Conservation (phyloP, 1,140 invertebrate species). For the Eciton burchellii region DNA sequence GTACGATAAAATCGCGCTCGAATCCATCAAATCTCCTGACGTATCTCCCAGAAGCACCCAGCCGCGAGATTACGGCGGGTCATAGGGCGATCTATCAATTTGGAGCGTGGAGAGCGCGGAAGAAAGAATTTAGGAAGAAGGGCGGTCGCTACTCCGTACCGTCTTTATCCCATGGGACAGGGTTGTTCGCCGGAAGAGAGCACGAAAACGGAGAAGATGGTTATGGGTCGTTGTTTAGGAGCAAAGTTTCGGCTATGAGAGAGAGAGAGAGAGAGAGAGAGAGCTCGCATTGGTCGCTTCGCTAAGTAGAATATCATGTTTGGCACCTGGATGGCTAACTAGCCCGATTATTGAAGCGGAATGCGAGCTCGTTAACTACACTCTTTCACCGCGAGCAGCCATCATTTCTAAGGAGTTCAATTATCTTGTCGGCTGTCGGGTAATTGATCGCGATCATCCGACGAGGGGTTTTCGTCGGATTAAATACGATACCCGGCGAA, state of each 20-base stretch:
- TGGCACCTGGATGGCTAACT: conserved; percentile 78
- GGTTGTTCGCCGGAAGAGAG: conserved; percentile 31
- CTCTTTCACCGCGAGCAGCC: background rate
- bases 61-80: conserved; percentile 23
- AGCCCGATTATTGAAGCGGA: conserved; percentile 18
- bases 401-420: background rate
- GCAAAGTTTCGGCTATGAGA: conserved; percentile 14
- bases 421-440: background rate
- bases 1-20: conserved; percentile 32
- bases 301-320: conserved; percentile 84
- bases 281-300: conserved; percentile 46
- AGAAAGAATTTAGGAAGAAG: conserved; percentile 55
- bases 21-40: conserved; percentile 62
- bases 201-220: conserved; percentile 52
- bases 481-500: background rate
- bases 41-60: conserved; percentile 37
- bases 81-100: conserved; percentile 73
- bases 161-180: conserved; percentile 60
- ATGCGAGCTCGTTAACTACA: conserved; percentile 1
- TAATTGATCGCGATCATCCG: background rate
- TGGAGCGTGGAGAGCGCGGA: conserved; percentile 35
- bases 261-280: too few relatives aligned
- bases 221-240: conserved; percentile 61
- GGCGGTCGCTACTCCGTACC: conserved; percentile 13
- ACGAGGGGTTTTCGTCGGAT: background rate